These are phyloP conservation scores for Calephelis nemesis DNA, from an alignment of 1,140 invertebrate species.

Conservation along the genomic window DNA sequence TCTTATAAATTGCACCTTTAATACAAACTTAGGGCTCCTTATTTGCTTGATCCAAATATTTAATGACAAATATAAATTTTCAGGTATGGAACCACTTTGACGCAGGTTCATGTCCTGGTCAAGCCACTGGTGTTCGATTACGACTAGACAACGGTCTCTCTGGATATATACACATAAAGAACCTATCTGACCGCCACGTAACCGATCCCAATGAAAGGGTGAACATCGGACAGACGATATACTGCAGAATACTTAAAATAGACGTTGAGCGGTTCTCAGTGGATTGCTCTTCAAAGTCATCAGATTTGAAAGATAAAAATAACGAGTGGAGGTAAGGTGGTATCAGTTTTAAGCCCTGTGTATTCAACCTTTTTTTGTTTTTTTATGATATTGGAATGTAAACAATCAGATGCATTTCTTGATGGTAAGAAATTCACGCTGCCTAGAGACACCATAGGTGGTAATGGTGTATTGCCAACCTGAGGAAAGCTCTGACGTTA, in stretches of 20 bases:
- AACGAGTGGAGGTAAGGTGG: constrained; percentile 89
- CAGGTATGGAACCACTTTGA: constrained; percentile 98
- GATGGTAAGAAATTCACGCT: too few relatives aligned
- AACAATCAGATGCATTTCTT: too few relatives aligned
- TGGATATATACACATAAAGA: constrained; percentile 97
- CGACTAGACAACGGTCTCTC: constrained; percentile 95
- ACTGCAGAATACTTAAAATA: constrained; percentile 97
- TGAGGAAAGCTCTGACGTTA: too few relatives aligned
- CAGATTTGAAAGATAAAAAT: constrained; percentile 95
- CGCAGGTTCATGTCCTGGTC: constrained; percentile 95
- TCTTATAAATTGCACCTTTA: too few relatives aligned
- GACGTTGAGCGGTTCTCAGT: constrained; percentile 96
- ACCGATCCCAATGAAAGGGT: constrained; percentile 96
- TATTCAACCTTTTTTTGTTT: too few relatives aligned
- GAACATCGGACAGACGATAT: constrained; percentile 90
- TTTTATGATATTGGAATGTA: too few relatives aligned
- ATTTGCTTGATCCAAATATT: too few relatives aligned
- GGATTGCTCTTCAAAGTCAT: constrained; percentile 95
- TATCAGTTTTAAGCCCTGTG: too few relatives aligned
- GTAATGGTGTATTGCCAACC: too few relatives aligned
- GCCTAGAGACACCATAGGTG: too few relatives aligned
- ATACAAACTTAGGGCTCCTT: too few relatives aligned
- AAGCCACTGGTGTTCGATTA: constrained; percentile 94
- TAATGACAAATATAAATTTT: constrained; percentile 6
- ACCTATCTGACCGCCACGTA: constrained; percentile 96